These are phyloP conservation scores for Amorpha juglandis DNA, from an alignment of 2,888 invertebrate genomes.

Conservation along the genomic window DNA sequence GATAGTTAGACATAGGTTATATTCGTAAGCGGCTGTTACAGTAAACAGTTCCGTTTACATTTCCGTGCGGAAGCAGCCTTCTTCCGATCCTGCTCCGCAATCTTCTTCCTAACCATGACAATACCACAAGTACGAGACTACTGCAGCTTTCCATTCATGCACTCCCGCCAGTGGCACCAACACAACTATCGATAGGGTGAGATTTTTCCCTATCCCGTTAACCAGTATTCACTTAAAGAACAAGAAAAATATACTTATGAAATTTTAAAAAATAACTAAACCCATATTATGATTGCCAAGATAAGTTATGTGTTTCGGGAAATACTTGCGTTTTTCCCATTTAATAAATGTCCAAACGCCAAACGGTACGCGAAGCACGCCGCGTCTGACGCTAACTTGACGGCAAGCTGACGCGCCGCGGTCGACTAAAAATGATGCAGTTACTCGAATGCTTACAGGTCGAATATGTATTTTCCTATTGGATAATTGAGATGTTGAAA, in stretches of 20 bases:
- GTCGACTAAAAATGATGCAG: slow-evolving; percentile 65
- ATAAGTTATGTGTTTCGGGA: slow-evolving; percentile 43
- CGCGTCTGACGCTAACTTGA: slow-evolving; percentile 70
- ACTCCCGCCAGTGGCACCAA: too few relatives aligned
- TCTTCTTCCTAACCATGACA: too few relatives aligned
- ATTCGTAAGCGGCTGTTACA: too few relatives aligned
- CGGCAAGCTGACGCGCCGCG: slow-evolving; percentile 56
- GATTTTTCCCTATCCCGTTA: too few relatives aligned
- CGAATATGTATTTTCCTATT: slow-evolving; percentile 30
- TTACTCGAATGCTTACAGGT: slow-evolving; percentile 45
- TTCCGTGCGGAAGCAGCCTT: too few relatives aligned
- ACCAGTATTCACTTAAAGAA: too few relatives aligned
- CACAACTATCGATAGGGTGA: too few relatives aligned
- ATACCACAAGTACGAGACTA: too few relatives aligned
- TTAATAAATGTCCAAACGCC: slow-evolving; percentile 69
- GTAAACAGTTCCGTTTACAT: too few relatives aligned
- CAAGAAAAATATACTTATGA: background rate
- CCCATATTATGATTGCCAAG: slow-evolving; percentile 45
- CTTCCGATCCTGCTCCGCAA: too few relatives aligned
- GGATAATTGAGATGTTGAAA: slow-evolving; percentile 27
- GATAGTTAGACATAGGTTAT: too few relatives aligned
- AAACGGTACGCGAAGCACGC: slow-evolving; percentile 42
- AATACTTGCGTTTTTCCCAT: slow-evolving; percentile 62
- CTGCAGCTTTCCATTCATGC: too few relatives aligned
- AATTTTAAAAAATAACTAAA: background rate